These are phyloP conservation scores for Amazona vittata DNA, from an alignment of 2,113 vertebrate species.

Conservation along the genomic window DNA sequence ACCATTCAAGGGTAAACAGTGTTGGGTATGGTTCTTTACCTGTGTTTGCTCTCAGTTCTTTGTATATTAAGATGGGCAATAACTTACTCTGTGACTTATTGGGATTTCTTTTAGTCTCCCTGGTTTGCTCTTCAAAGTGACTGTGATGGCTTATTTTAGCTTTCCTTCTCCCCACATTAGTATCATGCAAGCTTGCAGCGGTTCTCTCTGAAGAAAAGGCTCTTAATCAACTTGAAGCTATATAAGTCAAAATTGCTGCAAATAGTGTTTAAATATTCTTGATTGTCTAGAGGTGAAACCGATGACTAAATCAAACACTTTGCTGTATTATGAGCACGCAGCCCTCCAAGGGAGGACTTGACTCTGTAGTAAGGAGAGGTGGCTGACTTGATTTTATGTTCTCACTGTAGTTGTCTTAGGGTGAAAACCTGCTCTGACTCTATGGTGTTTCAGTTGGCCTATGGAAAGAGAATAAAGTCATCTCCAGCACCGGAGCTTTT, in stretches of 20 bases:
- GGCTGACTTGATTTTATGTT: background rate
- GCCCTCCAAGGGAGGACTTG: background rate
- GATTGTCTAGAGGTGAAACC: background rate
- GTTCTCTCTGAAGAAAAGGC: background rate
- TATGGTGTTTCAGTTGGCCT: background rate
- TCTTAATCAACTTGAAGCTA: background rate
- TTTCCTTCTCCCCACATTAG: background rate
- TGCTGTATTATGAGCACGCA: background rate
- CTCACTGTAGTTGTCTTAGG: background rate
- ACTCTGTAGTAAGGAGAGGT: background rate
- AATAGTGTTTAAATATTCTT: background rate
- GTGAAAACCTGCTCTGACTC: background rate
- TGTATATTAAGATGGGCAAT: background rate
- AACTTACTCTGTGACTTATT: background rate
- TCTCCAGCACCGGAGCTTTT: background rate
- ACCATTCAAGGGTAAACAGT: conserved; percentile 39
- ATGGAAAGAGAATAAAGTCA: background rate
- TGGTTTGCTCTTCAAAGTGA: background rate
- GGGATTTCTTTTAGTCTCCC: background rate
- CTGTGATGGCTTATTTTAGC: background rate
- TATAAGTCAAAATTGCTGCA: background rate
- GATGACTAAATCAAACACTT: background rate
- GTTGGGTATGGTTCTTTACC: conserved; percentile 3
- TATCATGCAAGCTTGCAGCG: background rate
- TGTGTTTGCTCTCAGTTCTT: conserved; percentile 40